Conservation (phyloP, 2,113 vertebrate genomes). For the Carassius gibelio region DNA sequence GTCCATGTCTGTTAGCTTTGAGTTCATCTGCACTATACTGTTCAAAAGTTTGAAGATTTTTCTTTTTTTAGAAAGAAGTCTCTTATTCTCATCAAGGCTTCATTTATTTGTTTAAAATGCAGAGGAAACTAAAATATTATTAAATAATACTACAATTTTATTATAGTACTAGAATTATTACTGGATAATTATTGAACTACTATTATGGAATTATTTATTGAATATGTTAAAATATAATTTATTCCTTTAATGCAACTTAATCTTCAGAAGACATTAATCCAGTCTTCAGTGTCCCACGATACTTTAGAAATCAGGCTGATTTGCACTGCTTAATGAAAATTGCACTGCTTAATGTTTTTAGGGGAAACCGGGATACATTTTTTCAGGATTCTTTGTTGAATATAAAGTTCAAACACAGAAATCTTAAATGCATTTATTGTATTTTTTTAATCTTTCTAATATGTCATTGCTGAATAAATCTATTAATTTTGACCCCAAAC, state of each 20-base stretch:
- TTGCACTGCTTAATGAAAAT: neutral
- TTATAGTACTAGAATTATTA: too few relatives aligned
- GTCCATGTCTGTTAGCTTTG: neutral
- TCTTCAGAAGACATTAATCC: neutral
- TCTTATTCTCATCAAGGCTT: neutral
- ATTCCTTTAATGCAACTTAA: neutral
- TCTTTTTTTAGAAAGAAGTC: too few relatives aligned
- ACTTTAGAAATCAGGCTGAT: too few relatives aligned
- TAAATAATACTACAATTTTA: neutral
- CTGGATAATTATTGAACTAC: too few relatives aligned
- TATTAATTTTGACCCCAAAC: neutral
- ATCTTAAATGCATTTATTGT: neutral
- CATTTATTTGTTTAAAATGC: neutral
- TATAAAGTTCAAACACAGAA: neutral
- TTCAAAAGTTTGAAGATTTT: too few relatives aligned
- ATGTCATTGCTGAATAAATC: neutral
- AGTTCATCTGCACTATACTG: too few relatives aligned
- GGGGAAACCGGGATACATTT: neutral
- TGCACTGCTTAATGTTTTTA: neutral
- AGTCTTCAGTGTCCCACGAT: too few relatives aligned
- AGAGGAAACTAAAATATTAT: neutral
- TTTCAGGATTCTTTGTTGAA: neutral
- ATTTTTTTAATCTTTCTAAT: neutral
- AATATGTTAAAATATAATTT: neutral
- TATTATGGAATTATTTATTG: too few relatives aligned